Evolutionary conservation across 2,113 vertebrate species (phyloP).

Genomic region (Xyrauchen texanus): DNA sequence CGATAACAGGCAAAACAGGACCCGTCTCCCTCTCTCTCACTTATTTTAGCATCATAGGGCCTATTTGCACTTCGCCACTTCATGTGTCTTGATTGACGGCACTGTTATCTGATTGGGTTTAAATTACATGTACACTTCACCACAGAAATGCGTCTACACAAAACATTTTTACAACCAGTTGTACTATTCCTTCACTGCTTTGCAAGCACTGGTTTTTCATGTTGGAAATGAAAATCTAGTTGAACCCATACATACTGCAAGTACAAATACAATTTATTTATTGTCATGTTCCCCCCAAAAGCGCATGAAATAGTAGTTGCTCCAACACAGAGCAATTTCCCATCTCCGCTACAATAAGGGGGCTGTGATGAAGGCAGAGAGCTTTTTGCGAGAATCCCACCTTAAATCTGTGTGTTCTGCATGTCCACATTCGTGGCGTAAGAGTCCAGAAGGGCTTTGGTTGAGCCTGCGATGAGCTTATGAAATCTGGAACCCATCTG

Average conservation of each 20-base stretch:
- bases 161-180: no score
- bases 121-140: no score
- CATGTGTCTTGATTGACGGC: no score
- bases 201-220: no score
- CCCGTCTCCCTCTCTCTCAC: slow-evolving; percentile 53
- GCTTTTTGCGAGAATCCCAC: slow-evolving; percentile 42
- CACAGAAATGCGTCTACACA: no score
- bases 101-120: no score
- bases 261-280: neutral
- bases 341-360: no score
- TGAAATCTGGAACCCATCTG: slow-evolving; percentile 55
- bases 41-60: slow-evolving; percentile 9
- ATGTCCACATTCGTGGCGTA: slow-evolving; percentile 33
- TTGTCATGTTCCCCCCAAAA: no score
- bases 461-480: slow-evolving; percentile 34
- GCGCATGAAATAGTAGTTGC: neutral
- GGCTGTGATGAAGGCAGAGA: slow-evolving; percentile 18
- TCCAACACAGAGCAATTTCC: neutral
- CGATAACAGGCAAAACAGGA: slow-evolving; percentile 61
- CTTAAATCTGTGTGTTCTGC: slow-evolving; percentile 42
- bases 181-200: no score
- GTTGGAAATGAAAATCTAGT: neutral
- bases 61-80: no score
- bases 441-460: slow-evolving; percentile 43
- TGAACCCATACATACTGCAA: neutral